Percentiles rank a stretch among this genome's conserved stretches.
These are phyloP conservation scores for Tenthredo mesomela DNA, from an alignment of 2,888 invertebrate species.

Conservation along the genomic window DNA sequence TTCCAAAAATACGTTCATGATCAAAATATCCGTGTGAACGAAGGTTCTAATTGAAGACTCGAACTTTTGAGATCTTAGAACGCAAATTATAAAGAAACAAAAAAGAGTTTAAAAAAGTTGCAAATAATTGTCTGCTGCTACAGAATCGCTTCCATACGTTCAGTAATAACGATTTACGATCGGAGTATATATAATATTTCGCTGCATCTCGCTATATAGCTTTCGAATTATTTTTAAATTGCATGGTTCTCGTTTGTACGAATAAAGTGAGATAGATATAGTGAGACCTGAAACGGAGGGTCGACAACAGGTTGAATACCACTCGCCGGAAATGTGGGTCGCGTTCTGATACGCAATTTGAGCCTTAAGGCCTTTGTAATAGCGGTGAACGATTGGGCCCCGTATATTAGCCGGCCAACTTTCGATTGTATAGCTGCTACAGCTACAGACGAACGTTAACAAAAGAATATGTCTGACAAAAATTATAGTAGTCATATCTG, in stretches of 20 bases:
- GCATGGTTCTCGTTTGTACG: conserved; percentile 6
- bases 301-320: conserved; percentile 51
- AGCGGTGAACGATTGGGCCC: conserved; percentile 15
- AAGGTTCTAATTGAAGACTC: neutral
- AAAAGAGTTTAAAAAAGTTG: neutral
- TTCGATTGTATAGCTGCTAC: conserved; percentile 8
- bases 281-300: conserved; percentile 2
- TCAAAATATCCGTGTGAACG: neutral
- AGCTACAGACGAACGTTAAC: neutral
- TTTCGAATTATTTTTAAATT: conserved; percentile 10
- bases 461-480: neutral
- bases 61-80: neutral
- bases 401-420: conserved; percentile 19
- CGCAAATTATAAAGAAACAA: neutral
- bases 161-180: neutral
- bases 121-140: neutral
- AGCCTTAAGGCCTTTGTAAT: conserved; percentile 48
- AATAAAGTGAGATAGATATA: neutral
- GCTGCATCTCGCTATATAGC: neutral
- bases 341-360: conserved; percentile 51
- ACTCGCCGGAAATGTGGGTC: conserved; percentile 52
- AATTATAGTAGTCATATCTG: neutral
- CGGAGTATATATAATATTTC: neutral
- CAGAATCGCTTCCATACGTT: neutral
- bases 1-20: neutral